Evolutionary conservation across 1,140 invertebrate genomes (phyloP), one percentile per base, ranked within the genome.

Genomic region (Drosophila quadrilineata): DNA sequence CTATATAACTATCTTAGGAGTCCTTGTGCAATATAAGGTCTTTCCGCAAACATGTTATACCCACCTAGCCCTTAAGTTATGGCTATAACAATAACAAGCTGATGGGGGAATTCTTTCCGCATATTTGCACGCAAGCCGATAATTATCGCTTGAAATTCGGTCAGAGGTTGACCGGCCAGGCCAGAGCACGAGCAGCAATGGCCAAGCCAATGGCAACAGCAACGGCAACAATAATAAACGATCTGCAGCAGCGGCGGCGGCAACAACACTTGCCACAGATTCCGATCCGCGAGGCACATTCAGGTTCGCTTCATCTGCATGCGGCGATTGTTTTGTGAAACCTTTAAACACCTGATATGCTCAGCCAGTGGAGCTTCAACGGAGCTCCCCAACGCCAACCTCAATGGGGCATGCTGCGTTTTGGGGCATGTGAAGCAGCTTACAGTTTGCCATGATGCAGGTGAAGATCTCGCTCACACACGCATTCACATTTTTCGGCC

Each of bases 91-190:
- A 60, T 60, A 60, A 60, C 57, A 52, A 52, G 46, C 57, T n/a
- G 26, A 41, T 33, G 36, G 35, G n/a, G 62, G 68, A 54, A 65
- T 76, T 70, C 64, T 82, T 74, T 71, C 65, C 70, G 79, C 77
- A 84, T 84, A 84, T 84, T 84, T 84, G 77, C 77, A 84, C 77
- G 77, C 77, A 60, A 85, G 62, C 41, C 63, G 79, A 85, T 84
- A 84, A 79, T 84, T 85, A 79, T 85, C 79, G 58, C 74, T 71
- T 31, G 52, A 84, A 84, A 85, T 85, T 84, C 79, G 80, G 79
- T 84, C 75, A 84, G 74, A 85, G 79, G 79, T 84, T 84, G 77
- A 75, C 46, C 19, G 26, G 24, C 24, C 17, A 46, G n/a, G n/a
- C n/a, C n/a, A 19, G 22, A 40, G 35, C 24, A 5, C 41, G 33